Percentiles rank a stretch among this genome's conserved stretches.
These are phyloP conservation scores for Illadopsis cleaveri DNA, from an alignment of 2,113 vertebrate genomes.

Conservation along the genomic window DNA sequence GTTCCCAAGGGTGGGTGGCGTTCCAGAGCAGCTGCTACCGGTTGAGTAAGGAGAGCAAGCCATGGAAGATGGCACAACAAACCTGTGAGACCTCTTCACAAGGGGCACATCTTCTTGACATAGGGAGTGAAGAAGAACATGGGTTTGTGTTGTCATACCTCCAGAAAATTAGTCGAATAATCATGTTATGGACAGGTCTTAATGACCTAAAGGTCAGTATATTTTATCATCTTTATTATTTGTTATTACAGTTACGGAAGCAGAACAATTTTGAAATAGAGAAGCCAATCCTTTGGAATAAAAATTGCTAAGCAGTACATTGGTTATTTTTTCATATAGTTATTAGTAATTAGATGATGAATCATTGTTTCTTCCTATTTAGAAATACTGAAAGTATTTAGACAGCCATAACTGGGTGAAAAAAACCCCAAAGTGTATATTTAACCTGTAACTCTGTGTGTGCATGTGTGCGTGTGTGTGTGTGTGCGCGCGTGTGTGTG, in stretches of 20 bases:
- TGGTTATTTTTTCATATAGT: background rate
- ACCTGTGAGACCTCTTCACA: slow-evolving; percentile 58
- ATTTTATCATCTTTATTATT: background rate
- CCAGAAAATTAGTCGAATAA: slow-evolving; percentile 67
- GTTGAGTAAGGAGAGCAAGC: slow-evolving; percentile 63
- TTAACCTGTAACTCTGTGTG: background rate
- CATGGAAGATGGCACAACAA: slow-evolving; percentile 76
- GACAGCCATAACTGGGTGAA: fast-evolving
- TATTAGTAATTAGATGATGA: background rate
- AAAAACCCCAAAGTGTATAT: fast-evolving
- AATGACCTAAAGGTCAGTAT: slow-evolving; percentile 79
- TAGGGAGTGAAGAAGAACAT: slow-evolving; percentile 77
- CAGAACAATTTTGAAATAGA: background rate
- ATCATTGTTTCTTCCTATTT: background rate
- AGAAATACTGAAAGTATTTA: background rate
- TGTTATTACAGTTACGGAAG: background rate
- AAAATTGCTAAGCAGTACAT: background rate
- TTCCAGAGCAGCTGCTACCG: slow-evolving; percentile 80
- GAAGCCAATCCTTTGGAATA: background rate
- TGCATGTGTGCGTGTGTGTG: too few species aligned
- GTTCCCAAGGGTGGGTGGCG: slow-evolving; percentile 80
- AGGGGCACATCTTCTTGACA: slow-evolving; percentile 77
- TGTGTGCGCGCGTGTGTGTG: too few species aligned
- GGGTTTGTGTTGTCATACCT: slow-evolving; percentile 77
- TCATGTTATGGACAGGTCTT: slow-evolving; percentile 85